These are phyloP conservation scores for Pentamera pediparva DNA, from an alignment of 53 echinoderm and acorn worm genomes.

Conservation along the genomic window DNA sequence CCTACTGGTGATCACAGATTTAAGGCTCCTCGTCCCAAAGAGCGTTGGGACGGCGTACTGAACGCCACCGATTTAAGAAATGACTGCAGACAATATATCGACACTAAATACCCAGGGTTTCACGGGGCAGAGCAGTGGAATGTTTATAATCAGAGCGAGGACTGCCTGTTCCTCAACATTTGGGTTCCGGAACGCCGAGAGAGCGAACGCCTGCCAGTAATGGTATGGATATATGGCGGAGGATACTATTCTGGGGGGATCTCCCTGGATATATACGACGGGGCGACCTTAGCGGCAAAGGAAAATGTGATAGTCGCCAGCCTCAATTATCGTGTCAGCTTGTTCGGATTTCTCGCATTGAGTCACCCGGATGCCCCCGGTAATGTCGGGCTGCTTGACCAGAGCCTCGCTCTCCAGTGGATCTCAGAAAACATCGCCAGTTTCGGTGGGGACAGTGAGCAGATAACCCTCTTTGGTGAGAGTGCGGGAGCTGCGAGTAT, in stretches of 20 bases:
- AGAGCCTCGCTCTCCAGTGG: slow-evolving; percentile 72
- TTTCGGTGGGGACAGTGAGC: slow-evolving; percentile 69
- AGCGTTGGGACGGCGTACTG: slow-evolving; percentile 43
- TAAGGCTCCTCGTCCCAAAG: slow-evolving; percentile 51
- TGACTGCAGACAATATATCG: slow-evolving; percentile 61
- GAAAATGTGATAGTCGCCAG: slow-evolving; percentile 79
- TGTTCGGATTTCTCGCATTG: slow-evolving; percentile 80
- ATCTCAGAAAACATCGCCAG: slow-evolving; percentile 70
- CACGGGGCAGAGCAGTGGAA: slow-evolving; percentile 82
- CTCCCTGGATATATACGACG: slow-evolving; percentile 76
- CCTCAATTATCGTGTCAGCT: slow-evolving; percentile 80
- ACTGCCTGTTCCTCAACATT: slow-evolving; percentile 70
- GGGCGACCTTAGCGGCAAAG: slow-evolving; percentile 63
- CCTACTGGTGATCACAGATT: slow-evolving; percentile 61
- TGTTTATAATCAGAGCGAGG: slow-evolving; percentile 69
- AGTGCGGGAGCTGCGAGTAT: slow-evolving; percentile 87
- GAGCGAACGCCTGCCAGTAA: slow-evolving; percentile 51
- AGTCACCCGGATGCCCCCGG: slow-evolving; percentile 74
- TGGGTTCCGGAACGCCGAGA: slow-evolving; percentile 55
- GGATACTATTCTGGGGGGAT: slow-evolving; percentile 72
- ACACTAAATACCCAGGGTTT: slow-evolving; percentile 55
- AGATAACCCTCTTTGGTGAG: slow-evolving; percentile 80
- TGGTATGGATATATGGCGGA: slow-evolving; percentile 98
- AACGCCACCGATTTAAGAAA: slow-evolving; percentile 55
- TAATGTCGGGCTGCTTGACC: slow-evolving; percentile 87